These are phyloP conservation scores for Rhyacophila evoluta DNA, from an alignment of 2,888 invertebrate genomes.

Conservation along the genomic window DNA sequence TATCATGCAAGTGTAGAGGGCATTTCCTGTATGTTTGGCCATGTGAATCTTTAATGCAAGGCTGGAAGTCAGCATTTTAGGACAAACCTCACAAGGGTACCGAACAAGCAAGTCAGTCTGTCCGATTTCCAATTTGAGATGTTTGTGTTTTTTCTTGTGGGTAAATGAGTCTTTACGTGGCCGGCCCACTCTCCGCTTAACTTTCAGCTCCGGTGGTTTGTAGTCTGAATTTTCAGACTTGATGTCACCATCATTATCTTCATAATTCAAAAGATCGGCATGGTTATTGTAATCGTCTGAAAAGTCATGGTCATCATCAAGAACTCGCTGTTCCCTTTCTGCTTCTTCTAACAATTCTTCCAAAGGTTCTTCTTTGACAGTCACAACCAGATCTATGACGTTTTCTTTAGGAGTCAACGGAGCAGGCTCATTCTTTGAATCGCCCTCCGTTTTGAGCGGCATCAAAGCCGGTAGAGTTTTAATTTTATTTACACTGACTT, in stretches of 20 bases:
- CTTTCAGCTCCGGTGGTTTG: constrained; percentile 36
- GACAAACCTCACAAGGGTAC: constrained; percentile 1
- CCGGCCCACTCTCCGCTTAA: constrained; percentile 34
- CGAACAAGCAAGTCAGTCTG: neutral
- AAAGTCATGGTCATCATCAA: constrained; percentile 30
- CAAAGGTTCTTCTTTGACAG: constrained; percentile 50
- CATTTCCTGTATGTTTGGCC: constrained; percentile 42
- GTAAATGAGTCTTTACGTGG: constrained; percentile 34
- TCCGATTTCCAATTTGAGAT: neutral
- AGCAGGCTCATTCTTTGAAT: constrained; percentile 6
- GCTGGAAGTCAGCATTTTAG: constrained; percentile 28
- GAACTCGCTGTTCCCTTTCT: constrained; percentile 39
- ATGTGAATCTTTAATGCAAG: constrained; percentile 40
- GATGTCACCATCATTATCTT: neutral
- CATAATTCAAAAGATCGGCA: neutral
- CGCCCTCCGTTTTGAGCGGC: neutral
- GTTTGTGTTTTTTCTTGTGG: constrained; percentile 36
- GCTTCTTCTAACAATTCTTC: constrained; percentile 51
- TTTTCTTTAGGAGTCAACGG: neutral
- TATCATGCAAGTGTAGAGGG: constrained; percentile 37
- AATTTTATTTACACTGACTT: constrained; percentile 1
- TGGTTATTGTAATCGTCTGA: constrained; percentile 34
- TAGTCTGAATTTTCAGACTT: constrained; percentile 41
- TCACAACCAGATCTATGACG: neutral
- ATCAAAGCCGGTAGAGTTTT: neutral